Evolutionary conservation across 2,888 invertebrate species (phyloP), one percentile per base, ranked within the genome.

Genomic region (Acanthoscelides obtectus): DNA sequence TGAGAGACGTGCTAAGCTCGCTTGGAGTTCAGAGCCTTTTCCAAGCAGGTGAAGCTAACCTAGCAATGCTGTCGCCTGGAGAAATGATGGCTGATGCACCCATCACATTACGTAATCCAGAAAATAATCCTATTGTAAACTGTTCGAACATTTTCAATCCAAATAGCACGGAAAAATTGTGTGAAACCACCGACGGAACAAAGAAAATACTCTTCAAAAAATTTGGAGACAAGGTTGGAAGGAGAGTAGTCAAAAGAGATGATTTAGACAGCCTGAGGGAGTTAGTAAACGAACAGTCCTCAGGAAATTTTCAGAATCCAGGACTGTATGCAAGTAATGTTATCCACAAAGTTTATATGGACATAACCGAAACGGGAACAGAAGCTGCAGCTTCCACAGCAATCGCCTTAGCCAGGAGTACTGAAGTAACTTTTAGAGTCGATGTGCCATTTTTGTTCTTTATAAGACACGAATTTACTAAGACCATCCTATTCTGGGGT

Each of bases 371-470:
- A 82, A 89, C 86, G 22, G 92, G 93, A 0, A 93, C 93, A 0
- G 91, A 90, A 80, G 93, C 92, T 0, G 90, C 91, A 0, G 92
- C 93, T 0, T 90, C 90, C 0, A 91, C 92, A 0, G 86, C 87
- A 0, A 87, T 88, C 0, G 81, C 88, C 64, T 80, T 92, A 70
- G 87, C 89, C 1, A 87, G 90, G 66, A 86, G 90, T 0, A 86
- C 87, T 8, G 86, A 86, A 22, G 86, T 88, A 74, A 81, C 83
- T 0, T 87, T 88, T 75, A 87, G 88, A 73, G 91, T 90, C 0
- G 89, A 93, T 79, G 88, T 91, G 27, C 94, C 94, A 0, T 94
- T 93, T 83, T 86, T 91, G 72, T 92, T 93, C 81, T 91, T 93
- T 81, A 92, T 94, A 75, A 87, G 91, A 75, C 90, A 93, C 80